Evolutionary conservation across 2,888 invertebrate genomes (phyloP), one percentile per base, ranked within the genome.

Genomic region (Tromatobia lineatoria): DNA sequence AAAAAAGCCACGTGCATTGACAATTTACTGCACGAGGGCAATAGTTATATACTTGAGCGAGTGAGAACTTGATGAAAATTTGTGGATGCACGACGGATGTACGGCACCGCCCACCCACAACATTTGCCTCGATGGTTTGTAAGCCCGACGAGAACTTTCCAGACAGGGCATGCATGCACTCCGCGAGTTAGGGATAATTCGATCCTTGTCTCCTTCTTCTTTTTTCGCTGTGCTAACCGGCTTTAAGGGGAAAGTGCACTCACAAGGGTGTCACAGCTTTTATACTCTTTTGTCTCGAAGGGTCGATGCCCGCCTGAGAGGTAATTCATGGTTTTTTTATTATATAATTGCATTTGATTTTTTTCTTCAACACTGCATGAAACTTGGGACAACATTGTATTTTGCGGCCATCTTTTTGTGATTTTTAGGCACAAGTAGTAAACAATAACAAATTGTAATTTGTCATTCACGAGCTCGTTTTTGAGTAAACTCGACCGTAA

Each of bases 21-120:
- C 52, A 50, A 84, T 80, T 80, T 84, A 74, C 78, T 47, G 67
- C 57, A 71, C 79, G 79, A 75, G 54, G 42, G 18, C 29, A 57
- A 54, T 74, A 34, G 42, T 73, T 59, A n/a, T 59, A n/a, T 25
- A 11, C 42, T 20, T 23, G 10, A 23, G 8, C 20, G 47, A 25
- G 50, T 50, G 29, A 80, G 50, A 70, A 69, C 29, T 54, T 70
- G 45, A 64, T 75, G 50, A 70, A 73, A 71, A 71, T 73, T 67
- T n/a, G 57, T 47, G 45, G 59, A 59, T 70, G 69, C 78, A 70
- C 70, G 70, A 50, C n/a, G 47, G n/a, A 50, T 45, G 45, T 18
- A 15, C 66, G 57, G 45, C 20, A 77, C 25, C 57, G 69, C 61
- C 52, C 42, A 64, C 61, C 20, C 20, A 10, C 50, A 50, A 23